Evolutionary conservation across 2,797 vertebrate species (phyloP), one percentile per base, ranked within the genome.

Genomic region (Fratercula arctica): DNA sequence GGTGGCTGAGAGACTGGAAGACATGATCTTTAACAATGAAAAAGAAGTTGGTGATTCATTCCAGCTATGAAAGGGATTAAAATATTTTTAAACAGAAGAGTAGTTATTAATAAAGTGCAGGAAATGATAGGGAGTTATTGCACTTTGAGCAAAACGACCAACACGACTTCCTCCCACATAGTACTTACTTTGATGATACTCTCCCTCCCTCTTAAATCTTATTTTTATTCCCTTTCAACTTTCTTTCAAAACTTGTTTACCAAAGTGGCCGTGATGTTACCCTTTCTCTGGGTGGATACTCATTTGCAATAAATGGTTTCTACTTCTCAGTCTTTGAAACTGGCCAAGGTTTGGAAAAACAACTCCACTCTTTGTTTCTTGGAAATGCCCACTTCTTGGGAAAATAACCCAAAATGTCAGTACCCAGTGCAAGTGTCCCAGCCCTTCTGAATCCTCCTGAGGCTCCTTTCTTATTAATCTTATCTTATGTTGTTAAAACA

Each of bases 31-130:
- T 57, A 95, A 94, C 95, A 94, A 88, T 69, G 80, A 76, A 81
- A 93, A 91, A 88, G 70, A 73, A 90, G 82, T 59, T 91, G 85
- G 78, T 96, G 95, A 96, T 61, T 97, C 95, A 96, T 78, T 43
- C 35, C 61, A 68, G 88, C 87, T 94, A 92, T 3, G 16, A 95
- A 96, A 96, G 45, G 79, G 89, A 96, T 95, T 96, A 90, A 95
- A 96, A 95, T 96, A 93, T 97, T 96, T 96, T 96, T 91, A 96
- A 95, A 96, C 89, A 96, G 92, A 96, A 77, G 85, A 93, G 66
- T 53, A 94, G 96, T 95, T 96, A 96, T 96, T 97, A 96, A 96
- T 97, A 97, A 96, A 96, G 93, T 66, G 79, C 90, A 95, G 93
- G 96, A 97, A 96, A 96, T 87, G 66, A 94, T 95, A 87, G 69